Conservation (phyloP, 2,888 invertebrate species). For the Drosophila setosimentum region DNA sequence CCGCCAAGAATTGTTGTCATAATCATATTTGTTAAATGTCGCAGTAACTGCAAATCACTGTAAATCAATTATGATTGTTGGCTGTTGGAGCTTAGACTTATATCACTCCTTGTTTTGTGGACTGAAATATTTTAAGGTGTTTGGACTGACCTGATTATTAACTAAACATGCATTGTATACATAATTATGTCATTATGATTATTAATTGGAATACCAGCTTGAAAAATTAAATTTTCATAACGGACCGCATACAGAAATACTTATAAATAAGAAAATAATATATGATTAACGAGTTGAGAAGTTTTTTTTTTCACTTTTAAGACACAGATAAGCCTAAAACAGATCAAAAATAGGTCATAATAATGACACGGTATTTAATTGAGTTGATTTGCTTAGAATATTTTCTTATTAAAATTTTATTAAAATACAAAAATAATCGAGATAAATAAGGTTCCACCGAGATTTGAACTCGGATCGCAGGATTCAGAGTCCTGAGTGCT, state of each 20-base stretch:
- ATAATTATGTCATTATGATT: slow-evolving; percentile 12
- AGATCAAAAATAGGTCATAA: neutral
- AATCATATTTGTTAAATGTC: slow-evolving; percentile 45
- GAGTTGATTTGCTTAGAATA: neutral
- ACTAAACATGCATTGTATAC: slow-evolving; percentile 14
- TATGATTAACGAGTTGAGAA: neutral
- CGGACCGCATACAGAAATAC: neutral
- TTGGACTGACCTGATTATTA: slow-evolving; percentile 48
- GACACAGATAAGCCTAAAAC: neutral
- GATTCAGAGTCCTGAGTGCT: slow-evolving; percentile 87
- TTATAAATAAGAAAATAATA: neutral
- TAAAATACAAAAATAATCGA: neutral
- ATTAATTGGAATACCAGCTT: neutral
- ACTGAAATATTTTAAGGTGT: slow-evolving; percentile 10
- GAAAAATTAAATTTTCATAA: neutral
- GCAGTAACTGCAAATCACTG: slow-evolving; percentile 6
- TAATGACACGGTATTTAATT: neutral
- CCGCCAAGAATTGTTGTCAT: slow-evolving; percentile 50
- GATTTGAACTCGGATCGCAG: slow-evolving; percentile 86
- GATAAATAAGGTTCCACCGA: slow-evolving; percentile 83
- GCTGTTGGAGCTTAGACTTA: slow-evolving; percentile 5
- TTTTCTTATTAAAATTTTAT: neutral
- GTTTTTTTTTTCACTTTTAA: neutral
- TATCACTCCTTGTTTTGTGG: neutral
- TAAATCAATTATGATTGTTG: slow-evolving; percentile 5